These are phyloP conservation scores for Diglossa cyanea DNA, from an alignment of 2,797 vertebrate genomes.

Conservation along the genomic window DNA sequence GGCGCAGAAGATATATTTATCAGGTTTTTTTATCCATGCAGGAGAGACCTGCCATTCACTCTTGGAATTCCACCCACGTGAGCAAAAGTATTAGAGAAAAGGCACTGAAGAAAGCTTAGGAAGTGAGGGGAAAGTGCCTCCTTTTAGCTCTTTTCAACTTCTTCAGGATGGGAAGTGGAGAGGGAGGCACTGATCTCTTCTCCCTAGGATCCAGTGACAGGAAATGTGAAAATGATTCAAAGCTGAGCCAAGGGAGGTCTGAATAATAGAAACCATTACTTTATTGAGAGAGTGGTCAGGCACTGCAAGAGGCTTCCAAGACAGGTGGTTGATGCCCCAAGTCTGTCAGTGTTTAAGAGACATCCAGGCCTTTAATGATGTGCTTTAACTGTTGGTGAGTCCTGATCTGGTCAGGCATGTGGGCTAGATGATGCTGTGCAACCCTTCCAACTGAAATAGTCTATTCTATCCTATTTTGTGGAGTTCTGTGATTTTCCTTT, in stretches of 20 bases:
- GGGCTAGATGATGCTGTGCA: background rate
- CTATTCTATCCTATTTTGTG: background rate
- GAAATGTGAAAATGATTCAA: background rate
- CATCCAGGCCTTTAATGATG: accelerated
- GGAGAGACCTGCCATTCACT: background rate
- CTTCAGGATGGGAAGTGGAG: background rate
- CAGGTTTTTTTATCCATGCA: background rate
- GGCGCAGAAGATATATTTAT: background rate
- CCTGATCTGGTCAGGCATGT: background rate
- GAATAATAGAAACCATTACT: background rate
- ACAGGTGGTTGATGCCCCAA: background rate
- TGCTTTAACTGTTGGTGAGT: too few species aligned
- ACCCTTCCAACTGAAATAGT: background rate
- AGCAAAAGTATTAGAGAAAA: background rate
- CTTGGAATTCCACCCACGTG: background rate
- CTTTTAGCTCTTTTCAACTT: background rate
- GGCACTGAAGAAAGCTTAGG: background rate
- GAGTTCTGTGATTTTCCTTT: background rate
- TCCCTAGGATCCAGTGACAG: background rate
- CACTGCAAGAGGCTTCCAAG: background rate
- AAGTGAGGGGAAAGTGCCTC: background rate
- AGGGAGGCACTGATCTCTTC: background rate
- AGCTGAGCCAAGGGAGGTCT: background rate
- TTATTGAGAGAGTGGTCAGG: background rate
- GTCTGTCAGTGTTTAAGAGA: background rate